phyloP scores from a whole-genome alignment of 2,113 vertebrate genomes.

The Artemisiospiza belli region DNA sequence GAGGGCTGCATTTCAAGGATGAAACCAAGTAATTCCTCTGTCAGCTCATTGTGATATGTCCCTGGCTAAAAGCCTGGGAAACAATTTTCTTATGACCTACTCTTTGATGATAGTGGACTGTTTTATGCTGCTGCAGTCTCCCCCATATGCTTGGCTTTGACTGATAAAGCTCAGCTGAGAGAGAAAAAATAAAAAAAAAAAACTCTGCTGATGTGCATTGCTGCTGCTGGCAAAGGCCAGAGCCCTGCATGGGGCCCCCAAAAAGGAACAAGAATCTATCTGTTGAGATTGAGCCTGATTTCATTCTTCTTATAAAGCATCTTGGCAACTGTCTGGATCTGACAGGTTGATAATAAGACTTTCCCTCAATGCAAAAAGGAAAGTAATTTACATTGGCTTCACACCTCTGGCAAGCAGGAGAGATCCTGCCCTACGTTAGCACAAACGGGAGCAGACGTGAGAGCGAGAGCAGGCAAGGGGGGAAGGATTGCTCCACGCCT shows the following conservation, averaged over 20 bases:
- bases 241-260: not conserved
- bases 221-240: conserved; percentile 19
- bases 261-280: conserved; percentile 18
- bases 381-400: conserved; percentile 68
- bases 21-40: conserved; percentile 1
- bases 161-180: not conserved
- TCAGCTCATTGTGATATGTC: not conserved
- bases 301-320: conserved; percentile 48
- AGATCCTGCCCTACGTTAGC: not conserved
- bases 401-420: conserved; percentile 53
- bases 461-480: not conserved
- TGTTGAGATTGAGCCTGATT: conserved; percentile 4
- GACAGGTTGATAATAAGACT: conserved; percentile 65
- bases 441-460: conserved; percentile 1
- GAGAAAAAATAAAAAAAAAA: not conserved
- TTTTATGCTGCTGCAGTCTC: not conserved
- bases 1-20: not conserved
- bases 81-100: conserved; percentile 10
- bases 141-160: not conserved
- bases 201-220: not conserved
- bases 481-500: not conserved
- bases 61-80: conserved; percentile 35
- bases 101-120: not conserved
- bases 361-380: conserved; percentile 32
- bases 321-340: conserved; percentile 53